Base-by-base conservation (phyloP, 2,888 invertebrate genomes). In the Erebia palarica region DNA sequence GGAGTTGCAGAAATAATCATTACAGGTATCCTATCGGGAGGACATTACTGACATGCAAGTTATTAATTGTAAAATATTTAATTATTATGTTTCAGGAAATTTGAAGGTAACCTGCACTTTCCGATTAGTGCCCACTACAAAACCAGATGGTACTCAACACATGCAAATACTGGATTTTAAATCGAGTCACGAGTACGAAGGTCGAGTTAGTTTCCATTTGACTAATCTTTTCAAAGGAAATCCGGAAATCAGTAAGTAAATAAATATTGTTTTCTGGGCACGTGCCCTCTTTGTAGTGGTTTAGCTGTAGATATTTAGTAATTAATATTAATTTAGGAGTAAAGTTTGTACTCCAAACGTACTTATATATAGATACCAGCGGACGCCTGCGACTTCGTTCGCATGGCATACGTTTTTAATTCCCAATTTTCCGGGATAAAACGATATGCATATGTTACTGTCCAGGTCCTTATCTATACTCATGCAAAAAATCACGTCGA, bases 181-280 rank as follows among this genome's bases (percentile, higher is more conserved):
- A 9, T 73, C 81, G 27, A 78, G 78, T 1, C 86, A 87, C 60
- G 80, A 78, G 27, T 90, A 81, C 71, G 85, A 86, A 13, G 90
- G 88, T 2, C 81, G 79, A 69, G 86, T 90, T 3, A 77, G 71
- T n/a, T 90, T 86, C 72, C 76, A 75, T 11, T 79, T 90, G 76
- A 86, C 86, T 5, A 87, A 89, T 70, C 80, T 90, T 1, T 83
- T 90, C 69, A 86, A 80, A 75, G 81, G 82, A 58, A 89, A 79
- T 68, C 82, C 85, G 10, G 81, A 80, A 76, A 83, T 89, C 58
- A 89, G 90, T 90, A 81, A 85, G 89, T 81, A 68, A 8, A 65
- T 36, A 4, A 9, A 16, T 11, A 49, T 5, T 36, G 5, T 36
- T 36, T 36, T 7, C 36, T 36, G 36, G 36, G 36, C 36, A 36